Conservation (phyloP, 2,888 invertebrate genomes). For the Rhorus exstirpatorius region DNA sequence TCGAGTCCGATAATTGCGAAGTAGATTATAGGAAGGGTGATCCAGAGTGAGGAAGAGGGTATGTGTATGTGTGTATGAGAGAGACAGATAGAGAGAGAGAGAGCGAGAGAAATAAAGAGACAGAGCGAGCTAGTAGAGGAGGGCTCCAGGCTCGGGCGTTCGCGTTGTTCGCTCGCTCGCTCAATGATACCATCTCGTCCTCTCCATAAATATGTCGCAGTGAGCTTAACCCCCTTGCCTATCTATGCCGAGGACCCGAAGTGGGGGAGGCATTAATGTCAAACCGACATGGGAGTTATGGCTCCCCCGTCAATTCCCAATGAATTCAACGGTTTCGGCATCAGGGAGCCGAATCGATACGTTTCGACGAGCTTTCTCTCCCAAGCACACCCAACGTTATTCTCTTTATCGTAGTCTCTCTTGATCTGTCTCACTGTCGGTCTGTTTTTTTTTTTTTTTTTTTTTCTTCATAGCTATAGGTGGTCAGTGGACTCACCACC, state of each 20-base stretch:
- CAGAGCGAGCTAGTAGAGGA: constrained; percentile 47
- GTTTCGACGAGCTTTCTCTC: constrained; percentile 77
- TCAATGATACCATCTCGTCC: constrained; percentile 85
- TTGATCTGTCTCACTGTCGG: constrained; percentile 45
- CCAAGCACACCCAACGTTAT: constrained; percentile 68
- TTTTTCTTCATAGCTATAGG: constrained; percentile 27
- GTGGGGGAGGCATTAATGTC: constrained; percentile 86
- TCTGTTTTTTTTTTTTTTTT: constrained; percentile 29
- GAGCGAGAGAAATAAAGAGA: constrained; percentile 37
- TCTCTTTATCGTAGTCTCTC: constrained; percentile 58
- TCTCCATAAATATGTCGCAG: constrained; percentile 86
- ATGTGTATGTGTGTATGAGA: constrained; percentile 20
- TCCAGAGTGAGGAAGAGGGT: constrained; percentile 36
- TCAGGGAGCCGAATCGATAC: constrained; percentile 83
- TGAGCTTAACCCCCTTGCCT: constrained; percentile 86
- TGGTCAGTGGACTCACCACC: constrained; percentile 42
- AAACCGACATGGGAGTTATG: constrained; percentile 86
- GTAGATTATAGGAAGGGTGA: constrained; percentile 83
- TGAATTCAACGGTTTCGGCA: constrained; percentile 86
- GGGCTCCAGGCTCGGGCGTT: constrained; percentile 60
- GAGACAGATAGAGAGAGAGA: constrained; percentile 34
- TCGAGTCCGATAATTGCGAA: constrained; percentile 85
- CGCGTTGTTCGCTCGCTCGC: constrained; percentile 68
- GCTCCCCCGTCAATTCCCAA: constrained; percentile 86
- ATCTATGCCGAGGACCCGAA: constrained; percentile 82